Evolutionary conservation across 2,888 invertebrate species (phyloP).

Genomic region (Aricia artaxerxes): DNA sequence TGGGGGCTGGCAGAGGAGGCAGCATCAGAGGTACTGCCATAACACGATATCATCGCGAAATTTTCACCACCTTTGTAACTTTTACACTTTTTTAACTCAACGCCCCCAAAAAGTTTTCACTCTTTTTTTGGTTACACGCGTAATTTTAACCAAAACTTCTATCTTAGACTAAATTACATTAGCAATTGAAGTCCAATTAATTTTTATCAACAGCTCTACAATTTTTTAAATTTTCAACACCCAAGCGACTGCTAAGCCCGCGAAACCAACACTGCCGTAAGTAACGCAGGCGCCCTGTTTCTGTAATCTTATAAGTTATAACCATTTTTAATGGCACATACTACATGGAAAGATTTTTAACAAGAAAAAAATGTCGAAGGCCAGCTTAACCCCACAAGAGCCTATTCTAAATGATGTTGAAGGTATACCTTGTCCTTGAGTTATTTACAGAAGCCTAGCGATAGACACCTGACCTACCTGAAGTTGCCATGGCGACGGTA

Average conservation of each 20-base stretch:
- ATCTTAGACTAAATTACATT: not conserved
- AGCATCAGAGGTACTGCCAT: slow-evolving; percentile 72
- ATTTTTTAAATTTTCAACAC: not conserved
- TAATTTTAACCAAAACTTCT: not conserved
- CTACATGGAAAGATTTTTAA: not conserved
- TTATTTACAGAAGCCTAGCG: not conserved
- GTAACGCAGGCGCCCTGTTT: not conserved
- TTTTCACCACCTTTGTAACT: slow-evolving; percentile 7
- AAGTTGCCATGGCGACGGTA: slow-evolving; percentile 47
- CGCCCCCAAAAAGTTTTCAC: not conserved
- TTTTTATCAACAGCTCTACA: not conserved
- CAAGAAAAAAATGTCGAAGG: not conserved
- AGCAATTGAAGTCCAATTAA: not conserved
- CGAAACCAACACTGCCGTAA: slow-evolving; percentile 12
- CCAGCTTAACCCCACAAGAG: not conserved
- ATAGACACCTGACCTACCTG: slow-evolving; percentile 46
- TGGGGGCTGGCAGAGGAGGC: slow-evolving; percentile 67
- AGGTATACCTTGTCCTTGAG: not conserved
- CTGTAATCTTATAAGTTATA: not conserved
- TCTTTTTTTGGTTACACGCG: not conserved
- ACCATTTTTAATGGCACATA: slow-evolving; percentile 32
- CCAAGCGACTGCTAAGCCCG: slow-evolving; percentile 1
- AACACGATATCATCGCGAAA: slow-evolving; percentile 62
- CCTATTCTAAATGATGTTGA: not conserved
- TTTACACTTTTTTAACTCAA: not conserved